Conservation (phyloP, 2,888 invertebrate genomes). For the Microctonus aethiopoides region DNA sequence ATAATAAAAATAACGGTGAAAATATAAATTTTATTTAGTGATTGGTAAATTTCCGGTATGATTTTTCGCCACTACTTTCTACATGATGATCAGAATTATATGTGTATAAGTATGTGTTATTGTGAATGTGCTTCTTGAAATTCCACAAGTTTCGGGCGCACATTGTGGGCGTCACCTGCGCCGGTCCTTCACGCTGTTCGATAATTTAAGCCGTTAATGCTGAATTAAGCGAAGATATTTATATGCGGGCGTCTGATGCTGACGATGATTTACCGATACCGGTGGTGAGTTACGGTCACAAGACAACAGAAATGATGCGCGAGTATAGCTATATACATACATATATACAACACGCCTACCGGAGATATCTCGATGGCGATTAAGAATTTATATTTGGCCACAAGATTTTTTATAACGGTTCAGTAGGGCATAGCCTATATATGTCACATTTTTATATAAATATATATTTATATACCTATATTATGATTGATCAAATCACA, state of each 20-base stretch:
- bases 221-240: constrained; percentile 58
- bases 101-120: background rate
- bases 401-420: constrained; percentile 19
- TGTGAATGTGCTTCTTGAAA: constrained; percentile 12
- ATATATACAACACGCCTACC: constrained; percentile 3
- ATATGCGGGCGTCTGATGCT: constrained; percentile 47
- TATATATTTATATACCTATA: background rate
- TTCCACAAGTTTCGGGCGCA: constrained; percentile 4
- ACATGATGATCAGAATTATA: constrained; percentile 22
- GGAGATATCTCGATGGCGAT: constrained; percentile 19
- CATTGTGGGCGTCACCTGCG: constrained; percentile 40
- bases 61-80: constrained; percentile 46
- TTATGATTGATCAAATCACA: constrained; percentile 4
- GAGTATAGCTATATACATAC: constrained; percentile 15
- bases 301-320: constrained; percentile 29
- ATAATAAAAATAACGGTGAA: no score
- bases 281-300: constrained; percentile 29
- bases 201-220: constrained; percentile 60
- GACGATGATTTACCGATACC: constrained; percentile 47
- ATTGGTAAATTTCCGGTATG: constrained; percentile 38
- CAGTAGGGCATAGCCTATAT: constrained; percentile 16
- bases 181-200: constrained; percentile 43
- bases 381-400: constrained; percentile 18
- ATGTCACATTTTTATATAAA: no score
- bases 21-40: no score